Evolutionary conservation across 2,797 vertebrate species (phyloP).

Genomic region (Dryobates pubescens): DNA sequence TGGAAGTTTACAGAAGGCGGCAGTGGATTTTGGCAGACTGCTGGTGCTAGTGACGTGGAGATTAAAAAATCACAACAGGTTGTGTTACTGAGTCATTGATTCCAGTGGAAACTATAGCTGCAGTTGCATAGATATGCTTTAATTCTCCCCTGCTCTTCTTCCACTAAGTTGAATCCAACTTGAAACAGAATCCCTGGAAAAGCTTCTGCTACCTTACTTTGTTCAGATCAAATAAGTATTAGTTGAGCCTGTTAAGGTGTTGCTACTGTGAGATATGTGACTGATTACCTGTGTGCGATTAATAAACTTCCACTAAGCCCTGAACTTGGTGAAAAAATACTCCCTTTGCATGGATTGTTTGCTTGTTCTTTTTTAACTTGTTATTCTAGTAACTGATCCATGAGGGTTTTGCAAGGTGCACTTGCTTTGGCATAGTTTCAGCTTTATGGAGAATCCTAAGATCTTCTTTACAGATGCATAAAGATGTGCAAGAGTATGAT

Average conservation of each 20-base stretch:
- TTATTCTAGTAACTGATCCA: not conserved
- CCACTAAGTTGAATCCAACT: not conserved
- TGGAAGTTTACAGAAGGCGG: constrained; percentile 42
- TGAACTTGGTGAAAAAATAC: not conserved
- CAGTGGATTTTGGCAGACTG: constrained; percentile 8
- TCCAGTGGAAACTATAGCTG: constrained; percentile 56
- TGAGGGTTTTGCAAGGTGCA: not conserved
- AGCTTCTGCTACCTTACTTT: not conserved
- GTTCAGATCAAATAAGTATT: too few species aligned
- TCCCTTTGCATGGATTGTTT: not conserved
- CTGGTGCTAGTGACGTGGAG: not conserved
- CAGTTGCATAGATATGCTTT: not conserved
- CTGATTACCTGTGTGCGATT: not conserved
- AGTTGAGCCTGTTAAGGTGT: too few species aligned
- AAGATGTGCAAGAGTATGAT: not conserved
- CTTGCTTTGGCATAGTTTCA: not conserved
- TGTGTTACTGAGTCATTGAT: constrained; percentile 41
- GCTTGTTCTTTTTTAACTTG: not conserved
- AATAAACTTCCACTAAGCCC: not conserved
- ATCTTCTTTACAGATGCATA: not conserved
- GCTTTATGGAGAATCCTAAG: not conserved
- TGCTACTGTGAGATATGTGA: not conserved
- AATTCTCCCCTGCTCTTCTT: constrained; percentile 6
- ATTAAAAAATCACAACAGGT: constrained; percentile 46
- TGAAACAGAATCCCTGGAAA: constrained; percentile 4